A percentile compares a stretch with the other conserved stretches of the same genome.
Evolutionary conservation across 2,113 vertebrate genomes (phyloP).

Genomic region (Dasyornis broadbenti): DNA sequence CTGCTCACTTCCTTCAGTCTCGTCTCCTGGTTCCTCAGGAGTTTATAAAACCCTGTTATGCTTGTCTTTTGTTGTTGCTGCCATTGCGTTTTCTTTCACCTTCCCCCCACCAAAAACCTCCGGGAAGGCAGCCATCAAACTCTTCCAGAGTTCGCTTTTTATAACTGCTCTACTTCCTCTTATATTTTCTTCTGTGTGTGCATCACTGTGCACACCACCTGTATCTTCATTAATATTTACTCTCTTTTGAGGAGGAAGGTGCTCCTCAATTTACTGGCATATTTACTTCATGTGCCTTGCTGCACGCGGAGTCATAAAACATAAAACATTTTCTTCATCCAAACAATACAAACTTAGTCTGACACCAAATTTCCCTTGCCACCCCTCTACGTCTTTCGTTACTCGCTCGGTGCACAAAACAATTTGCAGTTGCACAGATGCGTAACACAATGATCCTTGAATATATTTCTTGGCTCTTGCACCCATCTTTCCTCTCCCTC

Average conservation of each 20-base stretch:
- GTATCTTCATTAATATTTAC: conserved; percentile 60
- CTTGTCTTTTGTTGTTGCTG: conserved; percentile 33
- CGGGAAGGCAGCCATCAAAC: conserved; percentile 38
- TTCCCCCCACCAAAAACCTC: background rate
- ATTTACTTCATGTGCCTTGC: conserved; percentile 35
- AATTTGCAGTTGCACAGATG: background rate
- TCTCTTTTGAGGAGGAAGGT: background rate
- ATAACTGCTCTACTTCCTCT: conserved; percentile 64
- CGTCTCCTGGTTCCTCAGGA: background rate
- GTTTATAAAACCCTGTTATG: conserved; percentile 8
- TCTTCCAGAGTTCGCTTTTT: conserved; percentile 50
- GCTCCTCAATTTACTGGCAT: conserved; percentile 49
- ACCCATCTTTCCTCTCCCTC: background rate
- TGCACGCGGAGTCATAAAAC: background rate
- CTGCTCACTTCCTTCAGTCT: conserved; percentile 8
- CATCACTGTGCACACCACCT: background rate
- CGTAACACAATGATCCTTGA: background rate
- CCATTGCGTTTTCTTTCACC: background rate
- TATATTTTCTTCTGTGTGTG: background rate
- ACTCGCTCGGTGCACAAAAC: background rate
- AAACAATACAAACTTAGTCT: background rate
- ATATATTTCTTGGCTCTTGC: background rate
- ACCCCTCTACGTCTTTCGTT: rapidly evolving
- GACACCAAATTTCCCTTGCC: background rate
- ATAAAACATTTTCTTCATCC: background rate